Evolutionary conservation across 1,140 invertebrate genomes (phyloP).

Genomic region (Lepidurus couesii): DNA sequence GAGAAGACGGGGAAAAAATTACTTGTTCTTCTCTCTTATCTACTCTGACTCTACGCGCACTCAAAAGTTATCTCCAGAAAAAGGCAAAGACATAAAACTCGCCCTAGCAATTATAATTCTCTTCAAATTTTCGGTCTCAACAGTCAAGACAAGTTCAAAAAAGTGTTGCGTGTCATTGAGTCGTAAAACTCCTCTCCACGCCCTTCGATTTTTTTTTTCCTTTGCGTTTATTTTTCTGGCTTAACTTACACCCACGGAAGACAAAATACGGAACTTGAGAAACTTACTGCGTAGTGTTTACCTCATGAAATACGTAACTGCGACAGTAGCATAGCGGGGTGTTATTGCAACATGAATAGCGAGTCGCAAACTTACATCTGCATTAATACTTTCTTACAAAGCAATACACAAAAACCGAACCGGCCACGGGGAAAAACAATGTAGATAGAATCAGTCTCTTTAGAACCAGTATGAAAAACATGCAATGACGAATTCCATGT

Average conservation of each 20-base stretch:
- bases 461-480: no score
- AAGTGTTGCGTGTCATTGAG: conserved; percentile 19
- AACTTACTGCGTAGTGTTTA: neutral
- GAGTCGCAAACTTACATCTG: no score
- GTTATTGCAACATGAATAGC: no score
- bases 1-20: neutral
- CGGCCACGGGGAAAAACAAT: no score
- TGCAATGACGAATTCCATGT: no score
- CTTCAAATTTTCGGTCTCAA: conserved; percentile 9
- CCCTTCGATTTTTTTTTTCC: neutral
- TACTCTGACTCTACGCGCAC: neutral
- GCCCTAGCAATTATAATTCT: conserved; percentile 14
- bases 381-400: no score
- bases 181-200: conserved; percentile 14
- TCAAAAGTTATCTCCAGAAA: conserved; percentile 7
- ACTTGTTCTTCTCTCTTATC: neutral
- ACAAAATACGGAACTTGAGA: neutral
- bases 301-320: neutral
- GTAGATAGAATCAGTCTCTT: no score
- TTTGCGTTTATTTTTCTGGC: neutral
- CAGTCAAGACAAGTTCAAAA: conserved; percentile 1
- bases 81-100: conserved; percentile 22
- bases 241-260: neutral
- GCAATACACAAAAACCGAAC: no score
- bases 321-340: no score